These are phyloP conservation scores for Hypomecis atomaria DNA, from an alignment of 2,888 invertebrate genomes.

Conservation along the genomic window DNA sequence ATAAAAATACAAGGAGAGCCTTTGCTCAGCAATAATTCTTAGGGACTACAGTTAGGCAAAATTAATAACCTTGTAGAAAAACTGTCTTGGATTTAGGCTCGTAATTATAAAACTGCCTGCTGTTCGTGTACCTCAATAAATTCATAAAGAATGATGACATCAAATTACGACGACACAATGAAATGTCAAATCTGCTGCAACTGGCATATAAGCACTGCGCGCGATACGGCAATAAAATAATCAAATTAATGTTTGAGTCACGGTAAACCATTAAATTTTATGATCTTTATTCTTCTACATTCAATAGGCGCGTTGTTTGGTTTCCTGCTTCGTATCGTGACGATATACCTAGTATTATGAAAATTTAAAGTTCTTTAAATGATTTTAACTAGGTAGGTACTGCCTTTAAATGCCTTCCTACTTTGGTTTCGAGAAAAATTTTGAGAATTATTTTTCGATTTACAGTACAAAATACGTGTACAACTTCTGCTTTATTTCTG, in stretches of 20 bases:
- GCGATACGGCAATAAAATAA: conserved; percentile 9
- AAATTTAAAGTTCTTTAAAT: not conserved
- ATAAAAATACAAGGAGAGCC: too few species aligned
- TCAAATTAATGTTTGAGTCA: conserved; percentile 7
- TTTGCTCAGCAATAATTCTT: too few species aligned
- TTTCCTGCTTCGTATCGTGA: conserved; percentile 1
- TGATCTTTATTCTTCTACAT: conserved; percentile 10
- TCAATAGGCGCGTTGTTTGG: conserved; percentile 7
- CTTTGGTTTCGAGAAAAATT: not conserved
- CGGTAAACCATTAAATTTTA: conserved; percentile 17
- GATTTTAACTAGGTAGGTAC: too few species aligned
- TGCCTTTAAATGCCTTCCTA: not conserved
- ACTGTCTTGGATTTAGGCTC: too few species aligned
- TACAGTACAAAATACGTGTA: too few species aligned
- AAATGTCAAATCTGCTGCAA: conserved; percentile 24
- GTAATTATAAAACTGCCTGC: too few species aligned
- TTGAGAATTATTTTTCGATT: too few species aligned
- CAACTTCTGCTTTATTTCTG: too few species aligned
- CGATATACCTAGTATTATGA: not conserved
- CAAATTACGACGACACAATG: conserved; percentile 11
- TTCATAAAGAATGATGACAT: not conserved
- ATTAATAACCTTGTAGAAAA: too few species aligned
- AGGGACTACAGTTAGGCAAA: too few species aligned
- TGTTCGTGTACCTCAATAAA: too few species aligned
- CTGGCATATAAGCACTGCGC: not conserved